A percentile compares a stretch with the other conserved stretches of the same genome.
phyloP scores from a whole-genome alignment of 2,113 vertebrate species.

The Vanacampus margaritifer region DNA sequence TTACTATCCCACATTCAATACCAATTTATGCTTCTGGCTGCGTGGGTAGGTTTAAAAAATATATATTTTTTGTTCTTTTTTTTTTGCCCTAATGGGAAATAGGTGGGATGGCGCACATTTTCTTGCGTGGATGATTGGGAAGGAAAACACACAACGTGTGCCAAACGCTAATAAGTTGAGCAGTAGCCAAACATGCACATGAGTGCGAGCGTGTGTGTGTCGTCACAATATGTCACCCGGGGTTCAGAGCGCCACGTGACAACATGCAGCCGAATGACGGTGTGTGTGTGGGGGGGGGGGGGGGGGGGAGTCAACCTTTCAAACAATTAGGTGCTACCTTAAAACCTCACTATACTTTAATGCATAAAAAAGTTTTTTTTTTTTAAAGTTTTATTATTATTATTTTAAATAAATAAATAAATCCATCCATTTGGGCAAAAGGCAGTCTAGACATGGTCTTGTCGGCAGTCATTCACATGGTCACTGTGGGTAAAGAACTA shows the following conservation, averaged over 20 bases:
- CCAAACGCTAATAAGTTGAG: slow-evolving; percentile 22
- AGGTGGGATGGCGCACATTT: slow-evolving; percentile 36
- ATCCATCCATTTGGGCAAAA: too few species aligned
- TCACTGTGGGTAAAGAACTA: too few species aligned
- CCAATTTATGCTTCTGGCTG: slow-evolving; percentile 24
- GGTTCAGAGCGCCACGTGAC: background rate
- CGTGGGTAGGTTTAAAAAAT: slow-evolving; percentile 22
- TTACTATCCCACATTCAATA: slow-evolving; percentile 24
- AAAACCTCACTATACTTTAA: too few species aligned
- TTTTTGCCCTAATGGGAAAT: slow-evolving; percentile 28
- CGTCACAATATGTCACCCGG: background rate
- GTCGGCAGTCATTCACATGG: too few species aligned
- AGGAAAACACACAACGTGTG: slow-evolving; percentile 43
- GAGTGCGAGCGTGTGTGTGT: slow-evolving; percentile 2
- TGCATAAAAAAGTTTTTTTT: too few species aligned
- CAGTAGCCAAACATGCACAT: slow-evolving; percentile 17
- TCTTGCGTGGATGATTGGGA: slow-evolving; percentile 40
- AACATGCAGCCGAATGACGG: background rate
- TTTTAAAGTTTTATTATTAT: too few species aligned
- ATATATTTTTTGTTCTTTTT: slow-evolving; percentile 11
- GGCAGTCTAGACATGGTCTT: too few species aligned
- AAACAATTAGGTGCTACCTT: too few species aligned
- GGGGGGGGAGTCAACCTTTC: too few species aligned
- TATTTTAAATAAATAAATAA: too few species aligned
- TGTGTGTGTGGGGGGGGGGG: too few species aligned